phyloP scores from a whole-genome alignment of 2,113 vertebrate species.

The Brachyhypopomus occidentalis region DNA sequence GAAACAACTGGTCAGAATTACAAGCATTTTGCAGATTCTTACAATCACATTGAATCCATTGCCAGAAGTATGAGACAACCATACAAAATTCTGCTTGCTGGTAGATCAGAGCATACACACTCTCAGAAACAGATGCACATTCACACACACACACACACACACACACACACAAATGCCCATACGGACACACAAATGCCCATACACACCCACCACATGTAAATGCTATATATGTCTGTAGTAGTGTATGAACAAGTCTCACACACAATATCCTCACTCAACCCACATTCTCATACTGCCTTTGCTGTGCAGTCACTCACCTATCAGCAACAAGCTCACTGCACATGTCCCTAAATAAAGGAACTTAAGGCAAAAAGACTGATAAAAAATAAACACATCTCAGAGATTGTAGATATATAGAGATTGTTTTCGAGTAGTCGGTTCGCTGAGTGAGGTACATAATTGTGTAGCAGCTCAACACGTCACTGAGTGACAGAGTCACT shows the following conservation, averaged over 20 bases:
- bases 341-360: slow-evolving; percentile 69
- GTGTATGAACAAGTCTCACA: slow-evolving; percentile 11
- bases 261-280: slow-evolving; percentile 21
- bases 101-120: slow-evolving; percentile 34
- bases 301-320: slow-evolving; percentile 45
- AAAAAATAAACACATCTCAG: slow-evolving; percentile 56
- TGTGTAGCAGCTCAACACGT: slow-evolving; percentile 60
- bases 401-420: slow-evolving; percentile 27
- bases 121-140: slow-evolving; percentile 1
- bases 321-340: slow-evolving; percentile 38
- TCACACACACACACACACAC: neutral
- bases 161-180: neutral
- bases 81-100: slow-evolving; percentile 49
- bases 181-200: neutral
- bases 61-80: slow-evolving; percentile 36
- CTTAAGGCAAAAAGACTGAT: slow-evolving; percentile 76
- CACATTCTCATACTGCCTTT: slow-evolving; percentile 44
- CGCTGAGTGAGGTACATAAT: slow-evolving; percentile 62
- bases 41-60: slow-evolving; percentile 40
- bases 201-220: neutral
- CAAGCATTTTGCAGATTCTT: slow-evolving; percentile 30
- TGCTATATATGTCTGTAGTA: slow-evolving; percentile 21
- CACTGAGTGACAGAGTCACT: slow-evolving; percentile 60
- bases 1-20: slow-evolving; percentile 19
- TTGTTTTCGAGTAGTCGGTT: slow-evolving; percentile 67